Conservation (phyloP, 2,113 vertebrate species). For the Megaceryle torquata region DNA sequence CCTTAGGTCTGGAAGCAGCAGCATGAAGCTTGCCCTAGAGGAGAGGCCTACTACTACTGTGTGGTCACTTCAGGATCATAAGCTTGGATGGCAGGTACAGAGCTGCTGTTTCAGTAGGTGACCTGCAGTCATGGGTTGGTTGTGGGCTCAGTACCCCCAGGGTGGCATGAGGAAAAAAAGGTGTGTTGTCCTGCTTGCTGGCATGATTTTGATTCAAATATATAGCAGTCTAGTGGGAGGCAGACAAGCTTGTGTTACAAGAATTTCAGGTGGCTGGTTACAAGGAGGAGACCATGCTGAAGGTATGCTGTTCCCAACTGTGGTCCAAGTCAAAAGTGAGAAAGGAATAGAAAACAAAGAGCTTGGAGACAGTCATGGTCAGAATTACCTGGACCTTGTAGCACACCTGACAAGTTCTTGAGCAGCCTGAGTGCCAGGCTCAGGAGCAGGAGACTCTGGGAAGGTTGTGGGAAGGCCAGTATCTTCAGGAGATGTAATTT, state of each 20-base stretch:
- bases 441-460: neutral
- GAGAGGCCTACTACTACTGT: neutral
- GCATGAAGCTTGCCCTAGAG: neutral
- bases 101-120: neutral
- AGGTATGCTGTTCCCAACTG: neutral
- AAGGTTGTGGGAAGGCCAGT: neutral
- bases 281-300: neutral
- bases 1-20: neutral
- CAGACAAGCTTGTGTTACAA: neutral
- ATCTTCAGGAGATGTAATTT: neutral
- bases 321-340: neutral
- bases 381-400: neutral
- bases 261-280: neutral
- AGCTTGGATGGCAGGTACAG: neutral
- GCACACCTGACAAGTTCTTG: neutral
- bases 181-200: neutral
- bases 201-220: neutral
- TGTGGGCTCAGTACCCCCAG: neutral
- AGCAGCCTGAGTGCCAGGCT: neutral
- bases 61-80: neutral
- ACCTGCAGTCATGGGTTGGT: neutral
- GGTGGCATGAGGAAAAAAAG: neutral
- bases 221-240: neutral
- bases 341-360: neutral
- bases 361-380: neutral